A percentile compares a stretch with the other conserved stretches of the same genome.
Conservation (phyloP, 2,797 vertebrate species). For the Xenops minutus region DNA sequence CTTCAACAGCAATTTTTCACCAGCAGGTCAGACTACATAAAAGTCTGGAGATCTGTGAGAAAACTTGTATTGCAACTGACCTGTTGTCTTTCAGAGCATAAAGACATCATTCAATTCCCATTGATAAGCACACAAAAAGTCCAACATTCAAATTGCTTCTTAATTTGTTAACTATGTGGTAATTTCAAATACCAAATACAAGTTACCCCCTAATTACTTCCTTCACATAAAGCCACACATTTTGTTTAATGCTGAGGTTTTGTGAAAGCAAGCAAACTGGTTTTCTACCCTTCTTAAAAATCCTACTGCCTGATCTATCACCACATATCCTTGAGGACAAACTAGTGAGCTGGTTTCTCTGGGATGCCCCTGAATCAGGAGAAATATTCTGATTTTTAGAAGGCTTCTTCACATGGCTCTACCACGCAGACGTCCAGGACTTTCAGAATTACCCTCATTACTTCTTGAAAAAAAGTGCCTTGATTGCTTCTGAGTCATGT, state of each 20-base stretch:
- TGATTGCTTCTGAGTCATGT: not conserved
- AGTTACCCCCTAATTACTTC: not conserved
- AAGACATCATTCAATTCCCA: not conserved
- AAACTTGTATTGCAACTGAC: not conserved
- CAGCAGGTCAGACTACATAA: not conserved
- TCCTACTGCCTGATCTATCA: not conserved
- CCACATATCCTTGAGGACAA: not conserved
- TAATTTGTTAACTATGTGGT: not conserved
- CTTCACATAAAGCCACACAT: not conserved
- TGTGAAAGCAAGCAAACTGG: not conserved
- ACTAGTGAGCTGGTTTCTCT: not conserved
- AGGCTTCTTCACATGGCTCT: not conserved
- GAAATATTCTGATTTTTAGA: not conserved
- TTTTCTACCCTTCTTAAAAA: not conserved
- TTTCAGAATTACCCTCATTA: not conserved
- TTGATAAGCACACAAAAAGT: not conserved
- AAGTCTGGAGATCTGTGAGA: not conserved
- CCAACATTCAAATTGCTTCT: not conserved
- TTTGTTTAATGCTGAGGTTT: not conserved
- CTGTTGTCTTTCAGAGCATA: not conserved
- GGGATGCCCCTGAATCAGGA: not conserved
- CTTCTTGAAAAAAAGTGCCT: not conserved
- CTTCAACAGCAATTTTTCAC: not conserved
- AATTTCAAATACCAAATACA: not conserved
- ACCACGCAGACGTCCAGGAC: not conserved